Evolutionary conservation across 2,888 invertebrate species (phyloP), one percentile per base, ranked within the genome.

Genomic region (Drosophila melanocephala): DNA sequence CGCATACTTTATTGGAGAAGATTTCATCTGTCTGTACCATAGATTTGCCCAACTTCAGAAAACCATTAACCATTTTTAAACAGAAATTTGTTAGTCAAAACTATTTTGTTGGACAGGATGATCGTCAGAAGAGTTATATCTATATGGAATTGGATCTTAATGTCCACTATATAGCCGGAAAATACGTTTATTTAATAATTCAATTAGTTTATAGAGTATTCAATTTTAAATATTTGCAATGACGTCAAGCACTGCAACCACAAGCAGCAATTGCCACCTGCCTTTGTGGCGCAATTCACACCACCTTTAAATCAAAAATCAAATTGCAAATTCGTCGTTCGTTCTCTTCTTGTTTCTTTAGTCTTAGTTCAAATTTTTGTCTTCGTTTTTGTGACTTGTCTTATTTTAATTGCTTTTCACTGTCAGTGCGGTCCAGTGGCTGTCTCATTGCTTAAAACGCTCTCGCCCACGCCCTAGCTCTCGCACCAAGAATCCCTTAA

Each of bases 371-470:
- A 19, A n/a, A 58, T 22, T 58, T 39, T 32, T 26, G 30, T 32
- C 12, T 59, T 47, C 47, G 68, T 72, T 75, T 64, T 53, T 33
- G 52, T 60, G 65, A 70, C 75, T 71, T 78, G 82, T 79, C 77
- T 79, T 77, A 71, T 72, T 77, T 87, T 89, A 89, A 86, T 86
- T 86, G 89, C 72, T 73, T 89, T 86, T 89, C 87, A 73, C 77
- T 86, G 87, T 84, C 73, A 37, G 68, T 87, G 82, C 69, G 87
- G 89, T 86, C 64, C 74, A 70, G 57, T 63, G 72, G 42, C 52
- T 63, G 60, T 64, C 80, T 59, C 63, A 53, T 66, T 51, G 39
- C 22, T n/a, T 42, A 44, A 32, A 30, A 30, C 59, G 33, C 37
- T 22, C 30, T 26, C n/a, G 32, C 19, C 33, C 9, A 2, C 14